Base-by-base conservation (phyloP, 2,113 vertebrate species). In the Tragelaphus strepsiceros region DNA sequence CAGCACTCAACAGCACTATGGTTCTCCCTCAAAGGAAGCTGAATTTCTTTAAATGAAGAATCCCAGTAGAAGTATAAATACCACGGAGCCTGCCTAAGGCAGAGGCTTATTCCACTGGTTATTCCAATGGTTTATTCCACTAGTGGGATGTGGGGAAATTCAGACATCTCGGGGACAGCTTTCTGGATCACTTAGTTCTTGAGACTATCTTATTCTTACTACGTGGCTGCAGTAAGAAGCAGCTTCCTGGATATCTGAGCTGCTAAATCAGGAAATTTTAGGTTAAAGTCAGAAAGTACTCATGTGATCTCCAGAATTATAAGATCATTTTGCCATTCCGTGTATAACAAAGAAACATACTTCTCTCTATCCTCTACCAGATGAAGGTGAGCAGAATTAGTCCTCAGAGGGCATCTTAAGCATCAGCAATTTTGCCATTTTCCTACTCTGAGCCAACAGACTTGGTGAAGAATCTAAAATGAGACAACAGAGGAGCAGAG, bases 241-340 rank as follows among this genome's bases (percentile, higher is more conserved):
- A 16, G 35, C 5, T 14, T 87, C n/a, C 49, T 56, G 22, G 64
- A 64, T 35, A 30, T 26, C 1, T 94, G 43, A 64, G 24, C 32
- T 14, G 26, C 67, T 39, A 59, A 62, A 10, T 46, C 6, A 71
- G 21, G 49, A 51, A 28, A 88, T 28, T 39, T n/a, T 1, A 28
- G 22, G 11, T 43, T 0, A 49, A 67, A 91, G 6, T 4, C 19
- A 39, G 12, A 53, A 88, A 96, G 53, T 3, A 7, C 49, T 8
- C 61, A 22, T 15, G 4, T n/a, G 4, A 2, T 2, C 35, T 87
- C 0, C 0, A 21, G 0, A 1, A 85, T 59, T 12, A 30, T 5
- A 22, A 49, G 84, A 22, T 35, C 58, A 77, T 61, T 91, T 85
- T 61, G 90, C 67, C 85, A 87, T 93, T 82, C 74, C 74, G 54